phyloP scores from a whole-genome alignment of 1,140 invertebrate species.

The Zaprionus vittiger region DNA sequence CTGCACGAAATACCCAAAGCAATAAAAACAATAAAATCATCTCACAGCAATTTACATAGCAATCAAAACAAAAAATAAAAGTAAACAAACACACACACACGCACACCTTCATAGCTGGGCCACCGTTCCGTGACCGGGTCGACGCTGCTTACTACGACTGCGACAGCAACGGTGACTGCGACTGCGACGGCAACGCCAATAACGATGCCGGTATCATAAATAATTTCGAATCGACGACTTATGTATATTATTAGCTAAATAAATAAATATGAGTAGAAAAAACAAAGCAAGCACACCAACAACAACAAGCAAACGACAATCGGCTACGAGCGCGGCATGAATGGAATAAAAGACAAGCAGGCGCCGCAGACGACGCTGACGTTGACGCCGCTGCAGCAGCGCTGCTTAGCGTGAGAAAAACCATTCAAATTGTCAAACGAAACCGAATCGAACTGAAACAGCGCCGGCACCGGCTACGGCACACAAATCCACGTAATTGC shows the following conservation, averaged over 20 bases:
- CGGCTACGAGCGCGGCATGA: conserved; percentile 67
- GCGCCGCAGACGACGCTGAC: conserved; percentile 24
- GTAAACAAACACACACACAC: conserved; percentile 27
- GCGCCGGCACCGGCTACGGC: not conserved
- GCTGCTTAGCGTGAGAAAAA: conserved; percentile 78
- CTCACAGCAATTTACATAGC: conserved; percentile 74
- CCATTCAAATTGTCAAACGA: conserved; percentile 79
- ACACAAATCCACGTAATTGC: conserved; percentile 57
- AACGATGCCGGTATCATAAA: conserved; percentile 75
- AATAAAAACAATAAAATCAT: conserved; percentile 69
- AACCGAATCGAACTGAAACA: conserved; percentile 35
- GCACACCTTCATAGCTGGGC: conserved; percentile 5
- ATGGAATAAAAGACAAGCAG: conserved; percentile 76
- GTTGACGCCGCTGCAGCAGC: conserved; percentile 38
- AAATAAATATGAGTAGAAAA: conserved; percentile 69
- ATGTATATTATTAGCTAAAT: conserved; percentile 80
- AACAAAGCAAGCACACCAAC: conserved; percentile 43
- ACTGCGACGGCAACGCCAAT: conserved; percentile 18
- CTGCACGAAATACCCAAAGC: conserved; percentile 49
- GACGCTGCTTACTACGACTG: conserved; percentile 3
- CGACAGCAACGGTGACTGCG: not conserved
- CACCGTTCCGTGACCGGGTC: conserved; percentile 54
- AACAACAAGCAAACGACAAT: conserved; percentile 57
- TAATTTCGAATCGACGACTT: conserved; percentile 74
- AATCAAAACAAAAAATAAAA: conserved; percentile 75